phyloP scores from a whole-genome alignment of 2,113 vertebrate genomes.

The Ageneiosus marmoratus region DNA sequence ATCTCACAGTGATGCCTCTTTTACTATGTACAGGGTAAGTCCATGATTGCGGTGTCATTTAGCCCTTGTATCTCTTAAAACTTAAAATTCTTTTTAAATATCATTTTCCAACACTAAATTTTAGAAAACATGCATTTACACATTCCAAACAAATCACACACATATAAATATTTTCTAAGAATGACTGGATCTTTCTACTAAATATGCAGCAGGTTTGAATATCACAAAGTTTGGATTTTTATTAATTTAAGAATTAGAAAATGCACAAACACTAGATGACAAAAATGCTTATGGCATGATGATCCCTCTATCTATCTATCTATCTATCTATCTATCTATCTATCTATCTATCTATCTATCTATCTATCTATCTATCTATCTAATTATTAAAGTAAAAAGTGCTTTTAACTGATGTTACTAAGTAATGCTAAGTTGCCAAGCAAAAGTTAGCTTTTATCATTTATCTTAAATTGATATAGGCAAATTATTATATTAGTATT shows the following conservation, averaged over 20 bases:
- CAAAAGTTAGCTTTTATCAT: not conserved
- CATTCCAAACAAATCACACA: not conserved
- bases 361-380: too few species aligned
- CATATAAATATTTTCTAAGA: not conserved
- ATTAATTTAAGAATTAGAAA: not conserved
- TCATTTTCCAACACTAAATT: not conserved
- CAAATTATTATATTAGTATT: too few species aligned
- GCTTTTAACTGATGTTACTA: not conserved
- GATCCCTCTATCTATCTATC: too few species aligned
- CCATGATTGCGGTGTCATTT: not conserved
- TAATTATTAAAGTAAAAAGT: not conserved
- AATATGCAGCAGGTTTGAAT: not conserved
- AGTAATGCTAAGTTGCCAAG: not conserved
- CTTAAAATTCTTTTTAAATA: not conserved
- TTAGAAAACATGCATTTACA: not conserved
- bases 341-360: too few species aligned
- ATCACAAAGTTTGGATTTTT: not conserved
- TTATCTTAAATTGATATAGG: not conserved
- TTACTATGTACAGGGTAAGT: conserved; percentile 6
- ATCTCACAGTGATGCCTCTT: conserved; percentile 37
- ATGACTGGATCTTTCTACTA: not conserved
- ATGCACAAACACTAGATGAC: not conserved
- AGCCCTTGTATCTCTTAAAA: not conserved
- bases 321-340: too few species aligned
- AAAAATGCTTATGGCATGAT: not conserved